Percentiles rank a stretch among this genome's conserved stretches.
Evolutionary conservation across 2,113 vertebrate genomes (phyloP).

Genomic region (Hymenochirus boettgeri): DNA sequence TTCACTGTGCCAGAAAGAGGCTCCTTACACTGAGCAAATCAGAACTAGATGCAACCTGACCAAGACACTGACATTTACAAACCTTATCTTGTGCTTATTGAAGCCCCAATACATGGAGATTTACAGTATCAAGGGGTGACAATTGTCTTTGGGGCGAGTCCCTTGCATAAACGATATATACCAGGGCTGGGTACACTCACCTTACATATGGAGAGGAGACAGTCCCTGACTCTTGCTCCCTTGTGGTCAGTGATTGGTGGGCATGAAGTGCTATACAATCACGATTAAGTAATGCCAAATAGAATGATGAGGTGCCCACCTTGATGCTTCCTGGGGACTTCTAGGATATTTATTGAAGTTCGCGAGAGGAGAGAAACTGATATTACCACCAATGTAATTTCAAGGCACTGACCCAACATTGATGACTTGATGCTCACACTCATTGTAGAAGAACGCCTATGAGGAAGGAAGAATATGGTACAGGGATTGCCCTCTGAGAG

Average conservation of each 20-base stretch:
- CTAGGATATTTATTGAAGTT: constrained; percentile 51
- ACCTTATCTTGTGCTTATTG: constrained; percentile 64
- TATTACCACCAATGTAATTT: constrained; percentile 49
- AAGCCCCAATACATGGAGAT: constrained; percentile 62
- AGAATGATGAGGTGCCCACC: constrained; percentile 46
- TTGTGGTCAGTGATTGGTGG: constrained; percentile 57
- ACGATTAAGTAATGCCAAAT: constrained; percentile 47
- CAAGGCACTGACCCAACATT: constrained; percentile 47
- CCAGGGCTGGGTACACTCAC: constrained; percentile 65
- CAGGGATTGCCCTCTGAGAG: constrained; percentile 45
- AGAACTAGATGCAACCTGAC: constrained; percentile 71
- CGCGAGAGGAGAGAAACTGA: constrained; percentile 54
- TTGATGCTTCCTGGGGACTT: constrained; percentile 41
- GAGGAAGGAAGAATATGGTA: constrained; percentile 50
- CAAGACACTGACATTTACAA: constrained; percentile 69
- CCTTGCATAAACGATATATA: constrained; percentile 69
- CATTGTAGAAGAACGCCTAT: constrained; percentile 52
- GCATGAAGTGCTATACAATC: constrained; percentile 51
- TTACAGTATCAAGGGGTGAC: constrained; percentile 66
- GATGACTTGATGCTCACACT: constrained; percentile 51
- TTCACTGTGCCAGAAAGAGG: constrained; percentile 50
- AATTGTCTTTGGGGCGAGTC: constrained; percentile 68
- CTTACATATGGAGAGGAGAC: constrained; percentile 49
- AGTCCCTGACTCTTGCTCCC: constrained; percentile 47
- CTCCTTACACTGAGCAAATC: constrained; percentile 51